Conservation (phyloP, 2,113 vertebrate genomes). For the Callorhinus ursinus region DNA sequence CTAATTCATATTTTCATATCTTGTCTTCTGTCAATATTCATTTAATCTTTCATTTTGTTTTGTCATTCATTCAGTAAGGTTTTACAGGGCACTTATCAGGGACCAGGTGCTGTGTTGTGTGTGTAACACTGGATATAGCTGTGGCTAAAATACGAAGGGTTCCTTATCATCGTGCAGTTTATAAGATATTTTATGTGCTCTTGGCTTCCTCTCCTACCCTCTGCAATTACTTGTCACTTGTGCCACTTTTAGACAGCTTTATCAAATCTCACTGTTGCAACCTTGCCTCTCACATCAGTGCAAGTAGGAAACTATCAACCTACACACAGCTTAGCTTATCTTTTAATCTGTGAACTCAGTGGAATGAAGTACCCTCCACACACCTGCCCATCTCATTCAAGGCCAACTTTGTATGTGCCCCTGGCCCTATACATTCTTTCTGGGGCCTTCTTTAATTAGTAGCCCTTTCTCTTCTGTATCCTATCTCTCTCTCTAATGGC, state of each 20-base stretch:
- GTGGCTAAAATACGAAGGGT: neutral
- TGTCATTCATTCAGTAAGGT: neutral
- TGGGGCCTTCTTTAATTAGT: neutral
- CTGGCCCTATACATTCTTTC: neutral
- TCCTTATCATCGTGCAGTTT: neutral
- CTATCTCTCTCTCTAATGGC: neutral
- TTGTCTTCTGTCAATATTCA: neutral
- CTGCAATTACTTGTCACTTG: neutral
- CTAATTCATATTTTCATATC: neutral
- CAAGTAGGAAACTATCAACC: neutral
- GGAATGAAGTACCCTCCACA: neutral
- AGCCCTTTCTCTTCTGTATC: neutral
- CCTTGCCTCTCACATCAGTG: neutral
- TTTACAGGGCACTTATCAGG: neutral
- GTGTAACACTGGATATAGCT: neutral
- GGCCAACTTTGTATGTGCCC: neutral
- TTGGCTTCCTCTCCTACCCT: neutral
- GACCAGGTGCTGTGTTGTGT: neutral
- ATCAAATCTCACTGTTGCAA: neutral
- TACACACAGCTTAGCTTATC: neutral
- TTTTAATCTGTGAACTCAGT: neutral
- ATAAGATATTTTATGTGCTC: neutral
- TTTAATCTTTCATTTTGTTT: neutral
- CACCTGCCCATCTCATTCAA: neutral
- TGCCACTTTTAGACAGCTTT: neutral